A percentile compares a stretch with the other conserved stretches of the same genome.
Conservation (phyloP, 2,888 invertebrate genomes). For the Sepioteuthis lessoniana region DNA sequence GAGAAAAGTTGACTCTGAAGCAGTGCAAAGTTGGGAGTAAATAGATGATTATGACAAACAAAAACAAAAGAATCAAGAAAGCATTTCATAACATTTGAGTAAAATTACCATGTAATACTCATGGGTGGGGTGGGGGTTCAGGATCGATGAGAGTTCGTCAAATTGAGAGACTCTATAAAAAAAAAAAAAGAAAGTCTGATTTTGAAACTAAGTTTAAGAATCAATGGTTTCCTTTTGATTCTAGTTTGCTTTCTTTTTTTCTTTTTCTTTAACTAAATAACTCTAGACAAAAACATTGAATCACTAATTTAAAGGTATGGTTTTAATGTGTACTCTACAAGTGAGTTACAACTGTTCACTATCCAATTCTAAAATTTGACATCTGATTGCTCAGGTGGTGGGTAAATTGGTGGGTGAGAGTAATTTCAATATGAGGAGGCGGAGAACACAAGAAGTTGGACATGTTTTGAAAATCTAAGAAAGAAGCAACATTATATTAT, state of each 20-base stretch:
- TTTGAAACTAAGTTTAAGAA: constrained; percentile 33
- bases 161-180: background rate
- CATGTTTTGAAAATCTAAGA: constrained; percentile 15
- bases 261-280: background rate
- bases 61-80: background rate
- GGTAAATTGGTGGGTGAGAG: no score
- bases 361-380: constrained; percentile 4
- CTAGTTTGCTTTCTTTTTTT: background rate
- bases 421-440: background rate
- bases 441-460: background rate
- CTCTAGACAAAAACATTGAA: background rate
- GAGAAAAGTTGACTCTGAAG: constrained; percentile 33
- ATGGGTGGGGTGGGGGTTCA: background rate
- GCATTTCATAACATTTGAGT: background rate
- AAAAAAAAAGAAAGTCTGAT: background rate
- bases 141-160: background rate
- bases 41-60: constrained; percentile 23
- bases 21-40: background rate
- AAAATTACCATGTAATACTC: background rate
- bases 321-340: background rate
- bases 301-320: constrained; percentile 33
- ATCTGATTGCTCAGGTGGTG: background rate
- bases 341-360: background rate
- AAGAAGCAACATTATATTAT: background rate
- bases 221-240: constrained; percentile 17